Conservation (phyloP, 2,888 invertebrate genomes). For the Conus canariensis region DNA sequence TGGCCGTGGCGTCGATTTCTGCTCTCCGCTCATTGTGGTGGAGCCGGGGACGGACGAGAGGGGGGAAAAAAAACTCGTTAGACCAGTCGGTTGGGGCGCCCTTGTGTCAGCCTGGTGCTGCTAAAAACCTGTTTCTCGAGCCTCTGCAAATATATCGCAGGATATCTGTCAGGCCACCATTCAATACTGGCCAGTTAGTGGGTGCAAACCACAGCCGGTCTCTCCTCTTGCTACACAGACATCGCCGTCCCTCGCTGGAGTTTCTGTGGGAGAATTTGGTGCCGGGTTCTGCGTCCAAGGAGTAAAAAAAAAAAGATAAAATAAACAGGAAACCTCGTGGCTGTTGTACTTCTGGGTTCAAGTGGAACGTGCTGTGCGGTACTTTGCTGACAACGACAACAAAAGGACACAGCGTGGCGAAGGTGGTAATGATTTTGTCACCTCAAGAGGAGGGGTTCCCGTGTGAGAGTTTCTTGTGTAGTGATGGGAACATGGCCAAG, state of each 20-base stretch:
- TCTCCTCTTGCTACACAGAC: too few relatives aligned
- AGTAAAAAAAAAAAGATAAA: too few relatives aligned
- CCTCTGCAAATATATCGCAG: conserved; percentile 31
- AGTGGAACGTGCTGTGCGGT: too few relatives aligned
- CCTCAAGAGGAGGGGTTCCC: too few relatives aligned
- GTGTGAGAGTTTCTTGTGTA: too few relatives aligned
- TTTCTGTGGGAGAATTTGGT: neutral
- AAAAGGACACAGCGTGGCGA: too few relatives aligned
- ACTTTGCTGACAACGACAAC: too few relatives aligned
- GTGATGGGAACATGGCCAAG: too few relatives aligned
- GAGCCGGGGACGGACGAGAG: neutral
- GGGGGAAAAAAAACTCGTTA: conserved; percentile 9
- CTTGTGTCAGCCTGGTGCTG: conserved; percentile 24
- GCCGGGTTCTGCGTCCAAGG: too few relatives aligned
- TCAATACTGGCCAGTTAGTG: neutral
- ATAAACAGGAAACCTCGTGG: too few relatives aligned
- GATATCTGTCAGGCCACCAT: conserved; percentile 31
- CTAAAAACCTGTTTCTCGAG: conserved; percentile 29
- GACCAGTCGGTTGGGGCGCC: conserved; percentile 24
- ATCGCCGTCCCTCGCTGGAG: neutral
- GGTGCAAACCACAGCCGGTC: neutral
- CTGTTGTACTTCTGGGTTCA: too few relatives aligned
- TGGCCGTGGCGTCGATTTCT: neutral
- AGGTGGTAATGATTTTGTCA: too few relatives aligned
- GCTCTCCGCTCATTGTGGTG: conserved; percentile 19